Evolutionary conservation across 2,888 invertebrate genomes (phyloP).

Genomic region (Thymelicus lineola): DNA sequence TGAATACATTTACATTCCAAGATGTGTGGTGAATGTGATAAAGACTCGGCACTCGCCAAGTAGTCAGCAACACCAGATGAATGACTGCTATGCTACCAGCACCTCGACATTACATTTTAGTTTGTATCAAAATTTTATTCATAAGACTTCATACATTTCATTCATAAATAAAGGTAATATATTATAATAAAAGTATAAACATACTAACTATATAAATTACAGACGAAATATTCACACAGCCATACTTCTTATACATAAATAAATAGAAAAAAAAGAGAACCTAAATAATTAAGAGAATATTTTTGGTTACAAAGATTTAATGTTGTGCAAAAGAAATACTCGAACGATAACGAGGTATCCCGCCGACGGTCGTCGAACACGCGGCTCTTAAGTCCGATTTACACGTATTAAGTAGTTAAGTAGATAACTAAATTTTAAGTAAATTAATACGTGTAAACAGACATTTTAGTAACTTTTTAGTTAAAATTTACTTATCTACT

Average conservation of each 20-base stretch:
- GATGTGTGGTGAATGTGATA: conserved; percentile 10
- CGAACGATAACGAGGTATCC: conserved; percentile 44
- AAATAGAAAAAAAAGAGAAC: conserved; percentile 63
- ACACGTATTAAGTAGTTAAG: too few relatives aligned
- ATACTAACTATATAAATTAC: conserved; percentile 66
- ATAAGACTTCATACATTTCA: conserved; percentile 23
- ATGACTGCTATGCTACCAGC: conserved; percentile 66
- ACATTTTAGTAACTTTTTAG: too few relatives aligned
- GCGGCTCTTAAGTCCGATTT: too few relatives aligned
- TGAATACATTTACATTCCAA: conserved; percentile 39
- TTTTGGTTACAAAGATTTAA: conserved; percentile 69
- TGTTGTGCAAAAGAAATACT: conserved; percentile 42
- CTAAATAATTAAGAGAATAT: conserved; percentile 69
- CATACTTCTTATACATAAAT: conserved; percentile 75
- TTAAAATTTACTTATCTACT: too few relatives aligned
- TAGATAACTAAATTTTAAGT: too few relatives aligned
- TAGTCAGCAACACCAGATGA: too few relatives aligned
- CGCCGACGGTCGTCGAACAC: conserved; percentile 27
- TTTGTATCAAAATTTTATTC: conserved; percentile 41
- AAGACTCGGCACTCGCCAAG: neutral
- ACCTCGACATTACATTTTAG: conserved; percentile 63
- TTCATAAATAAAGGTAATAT: conserved; percentile 28
- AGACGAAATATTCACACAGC: conserved; percentile 78
- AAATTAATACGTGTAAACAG: too few relatives aligned
- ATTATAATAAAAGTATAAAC: conserved; percentile 40